Percentiles rank a stretch among this genome's conserved stretches.
phyloP scores from a whole-genome alignment of 2,113 vertebrate genomes.

The Meles meles region DNA sequence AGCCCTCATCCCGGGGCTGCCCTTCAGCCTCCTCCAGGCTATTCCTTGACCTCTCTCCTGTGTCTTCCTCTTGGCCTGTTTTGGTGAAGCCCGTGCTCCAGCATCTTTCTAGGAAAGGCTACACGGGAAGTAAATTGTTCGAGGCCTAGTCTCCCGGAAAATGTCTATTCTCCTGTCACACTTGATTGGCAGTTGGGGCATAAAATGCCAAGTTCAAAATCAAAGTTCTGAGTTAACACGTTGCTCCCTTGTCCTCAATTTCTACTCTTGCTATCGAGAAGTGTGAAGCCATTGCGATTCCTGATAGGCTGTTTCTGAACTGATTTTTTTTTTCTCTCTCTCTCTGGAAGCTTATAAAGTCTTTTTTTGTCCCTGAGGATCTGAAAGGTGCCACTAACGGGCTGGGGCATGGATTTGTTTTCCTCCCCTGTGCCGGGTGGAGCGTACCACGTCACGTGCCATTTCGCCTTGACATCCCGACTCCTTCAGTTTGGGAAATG shows the following conservation, averaged over 20 bases:
- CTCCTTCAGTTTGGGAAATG: not conserved
- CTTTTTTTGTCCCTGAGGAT: not conserved
- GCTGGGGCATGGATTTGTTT: not conserved
- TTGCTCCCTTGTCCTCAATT: not conserved
- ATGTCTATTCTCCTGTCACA: not conserved
- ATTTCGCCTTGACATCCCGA: not conserved
- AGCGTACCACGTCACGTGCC: not conserved
- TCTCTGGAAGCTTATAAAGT: not conserved
- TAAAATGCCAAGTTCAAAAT: conserved; percentile 20
- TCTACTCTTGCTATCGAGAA: not conserved
- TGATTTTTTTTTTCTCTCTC: not conserved
- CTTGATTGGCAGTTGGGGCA: not conserved
- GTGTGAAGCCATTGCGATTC: not conserved
- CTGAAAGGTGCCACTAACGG: not conserved
- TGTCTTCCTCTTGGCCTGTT: not conserved
- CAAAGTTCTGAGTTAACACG: not conserved
- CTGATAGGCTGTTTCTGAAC: not conserved
- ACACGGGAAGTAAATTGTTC: not conserved
- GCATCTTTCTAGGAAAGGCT: not conserved
- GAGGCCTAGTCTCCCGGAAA: not conserved
- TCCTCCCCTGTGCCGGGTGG: not conserved
- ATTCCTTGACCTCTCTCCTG: not conserved
- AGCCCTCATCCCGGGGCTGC: not conserved
- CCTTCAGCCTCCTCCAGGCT: not conserved
- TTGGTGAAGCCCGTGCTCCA: not conserved